Evolutionary conservation across 1,140 invertebrate genomes (phyloP).

Genomic region (Trinorchestia longiramus): DNA sequence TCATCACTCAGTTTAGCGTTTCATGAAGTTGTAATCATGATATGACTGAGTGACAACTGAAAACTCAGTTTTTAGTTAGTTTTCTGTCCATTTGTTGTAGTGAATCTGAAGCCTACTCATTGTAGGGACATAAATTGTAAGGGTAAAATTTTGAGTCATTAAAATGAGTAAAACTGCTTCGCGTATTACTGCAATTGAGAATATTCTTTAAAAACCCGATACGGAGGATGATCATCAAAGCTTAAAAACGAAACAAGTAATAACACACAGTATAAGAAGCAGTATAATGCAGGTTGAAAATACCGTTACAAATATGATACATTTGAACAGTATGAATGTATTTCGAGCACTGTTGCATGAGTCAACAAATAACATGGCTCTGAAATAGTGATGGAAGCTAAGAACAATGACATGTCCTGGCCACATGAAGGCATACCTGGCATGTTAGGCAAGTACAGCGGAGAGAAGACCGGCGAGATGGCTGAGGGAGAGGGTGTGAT

Average conservation of each 20-base stretch:
- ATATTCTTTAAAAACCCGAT: not conserved
- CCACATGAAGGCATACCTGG: conserved; percentile 73
- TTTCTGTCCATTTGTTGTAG: not conserved
- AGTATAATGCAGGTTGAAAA: not conserved
- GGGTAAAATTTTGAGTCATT: not conserved
- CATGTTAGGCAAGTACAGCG: conserved; percentile 82
- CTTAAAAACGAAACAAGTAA: not conserved
- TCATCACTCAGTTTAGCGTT: not conserved
- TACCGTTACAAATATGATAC: not conserved
- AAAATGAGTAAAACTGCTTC: not conserved
- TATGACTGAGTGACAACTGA: not conserved
- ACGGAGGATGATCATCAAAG: not conserved
- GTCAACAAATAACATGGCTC: not conserved
- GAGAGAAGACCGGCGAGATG: conserved; percentile 78
- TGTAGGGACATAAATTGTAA: not conserved
- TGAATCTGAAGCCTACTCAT: not conserved
- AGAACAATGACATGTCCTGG: no score
- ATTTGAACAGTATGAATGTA: not conserved
- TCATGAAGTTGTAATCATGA: not conserved
- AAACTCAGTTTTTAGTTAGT: not conserved
- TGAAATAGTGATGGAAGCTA: not conserved
- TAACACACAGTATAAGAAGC: not conserved
- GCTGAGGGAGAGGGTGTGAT: conserved; percentile 72
- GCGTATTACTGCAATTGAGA: not conserved
- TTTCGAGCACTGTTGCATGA: not conserved